These are phyloP conservation scores for Parus major DNA, from an alignment of 2,113 vertebrate genomes.

Conservation along the genomic window DNA sequence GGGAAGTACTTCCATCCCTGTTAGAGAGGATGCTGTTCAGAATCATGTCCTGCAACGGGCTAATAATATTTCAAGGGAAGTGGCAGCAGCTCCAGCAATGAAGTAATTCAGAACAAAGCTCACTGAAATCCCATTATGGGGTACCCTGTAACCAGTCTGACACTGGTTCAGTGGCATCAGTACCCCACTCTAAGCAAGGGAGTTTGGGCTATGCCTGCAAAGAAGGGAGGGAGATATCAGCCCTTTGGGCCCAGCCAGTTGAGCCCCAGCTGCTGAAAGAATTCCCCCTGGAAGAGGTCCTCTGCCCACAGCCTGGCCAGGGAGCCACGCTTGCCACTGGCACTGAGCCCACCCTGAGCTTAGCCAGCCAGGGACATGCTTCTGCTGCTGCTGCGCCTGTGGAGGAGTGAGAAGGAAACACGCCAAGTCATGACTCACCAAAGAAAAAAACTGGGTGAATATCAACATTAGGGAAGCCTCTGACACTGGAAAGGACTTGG, in stretches of 20 bases:
- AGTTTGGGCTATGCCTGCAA: not conserved
- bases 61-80: not conserved
- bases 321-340: rapidly evolving
- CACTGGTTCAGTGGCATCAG: not conserved
- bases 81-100: not conserved
- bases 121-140: not conserved
- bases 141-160: not conserved
- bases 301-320: not conserved
- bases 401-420: not conserved
- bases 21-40: not conserved
- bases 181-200: not conserved
- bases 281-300: not conserved
- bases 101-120: not conserved
- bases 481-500: not conserved
- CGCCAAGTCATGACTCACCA: not conserved
- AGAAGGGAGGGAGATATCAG: not conserved
- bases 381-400: not conserved
- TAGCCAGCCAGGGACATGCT: not conserved
- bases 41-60: not conserved
- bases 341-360: not conserved
- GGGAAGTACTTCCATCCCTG: not conserved
- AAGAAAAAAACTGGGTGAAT: not conserved
- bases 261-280: not conserved
- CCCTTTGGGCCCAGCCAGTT: not conserved
- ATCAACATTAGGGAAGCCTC: not conserved